Evolutionary conservation across 2,113 vertebrate genomes (phyloP), one percentile per base, ranked within the genome.

Genomic region (Alouatta palliata): DNA sequence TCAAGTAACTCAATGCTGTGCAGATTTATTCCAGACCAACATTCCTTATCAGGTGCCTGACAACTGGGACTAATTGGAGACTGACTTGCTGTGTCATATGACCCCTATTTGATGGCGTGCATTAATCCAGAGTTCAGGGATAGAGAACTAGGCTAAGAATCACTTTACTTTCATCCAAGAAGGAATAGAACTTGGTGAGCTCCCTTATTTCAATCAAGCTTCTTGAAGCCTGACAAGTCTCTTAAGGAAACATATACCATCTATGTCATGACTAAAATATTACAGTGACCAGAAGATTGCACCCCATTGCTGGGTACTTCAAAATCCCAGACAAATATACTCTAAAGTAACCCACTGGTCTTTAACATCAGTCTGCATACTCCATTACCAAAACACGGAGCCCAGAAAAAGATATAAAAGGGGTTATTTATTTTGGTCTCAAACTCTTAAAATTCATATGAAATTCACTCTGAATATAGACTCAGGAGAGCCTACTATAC

Each of bases 21-120:
- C 37, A 93, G 68, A 84, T 80, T 94, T 96, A 87, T 89, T 77
- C n/a, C 35, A 95, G 89, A 93, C 27, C 21, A 89, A 4, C 6
- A 70, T 82, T 91, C 5, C 30, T 13, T 14, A n/a, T 43, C 64
- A 76, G 35, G 8, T 93, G 11, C 17, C 43, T 85, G 52, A 95
- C 56, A 85, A 93, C 9, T 96, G 52, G 61, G 35, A 47, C 10
- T 84, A 79, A 83, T 61, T 83, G 37, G 71, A 93, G 21, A 94
- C 35, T 80, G 32, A 61, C 73, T 86, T 17, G 4, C 40, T 88
- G 4, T 85, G 35, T n/a, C 10, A 30, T n/a, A 37, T 84, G 32
- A 43, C 56, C 68, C 91, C 27, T 91, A 11, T 82, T 73, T 90
- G 47, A 76, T 80, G 27, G n/a, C 21, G 64, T 54, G 2, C 27